Evolutionary conservation across 2,797 vertebrate genomes (phyloP).

Genomic region (Argyrosomus regius): DNA sequence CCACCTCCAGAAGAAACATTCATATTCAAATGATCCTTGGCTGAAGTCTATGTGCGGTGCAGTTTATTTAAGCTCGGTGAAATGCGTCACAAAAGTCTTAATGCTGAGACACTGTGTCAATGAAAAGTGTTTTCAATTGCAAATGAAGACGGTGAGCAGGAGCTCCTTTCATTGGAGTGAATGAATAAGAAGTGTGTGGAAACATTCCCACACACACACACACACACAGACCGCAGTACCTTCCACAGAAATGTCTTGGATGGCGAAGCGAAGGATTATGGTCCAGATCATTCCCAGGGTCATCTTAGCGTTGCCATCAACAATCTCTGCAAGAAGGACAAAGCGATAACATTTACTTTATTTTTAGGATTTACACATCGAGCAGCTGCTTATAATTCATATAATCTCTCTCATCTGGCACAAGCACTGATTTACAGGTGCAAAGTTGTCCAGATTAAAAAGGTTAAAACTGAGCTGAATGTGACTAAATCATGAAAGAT

Average conservation of each 20-base stretch:
- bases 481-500: not conserved
- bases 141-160: conserved; percentile 51
- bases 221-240: conserved; percentile 61
- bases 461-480: not conserved
- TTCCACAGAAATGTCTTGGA: conserved; percentile 99
- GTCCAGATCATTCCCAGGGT: conserved; percentile 99
- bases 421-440: not conserved
- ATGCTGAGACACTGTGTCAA: conserved; percentile 27
- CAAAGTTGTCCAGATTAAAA: not conserved
- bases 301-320: conserved; percentile 98
- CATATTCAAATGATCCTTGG: conserved; percentile 36
- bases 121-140: conserved; percentile 51
- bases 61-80: not conserved
- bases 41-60: not conserved
- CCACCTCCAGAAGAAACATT: conserved; percentile 14
- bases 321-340: conserved; percentile 89
- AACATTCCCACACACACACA: conserved; percentile 22
- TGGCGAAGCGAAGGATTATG: conserved; percentile 99
- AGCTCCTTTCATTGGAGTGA: conserved; percentile 26
- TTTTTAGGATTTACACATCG: not conserved
- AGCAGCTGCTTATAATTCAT: not conserved
- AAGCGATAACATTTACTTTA: not conserved
- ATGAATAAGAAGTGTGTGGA: conserved; percentile 38
- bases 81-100: conserved; percentile 32
- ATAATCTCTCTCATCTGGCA: not conserved